phyloP scores from a whole-genome alignment of 2,888 invertebrate genomes.

The Chloromyia formosa region DNA sequence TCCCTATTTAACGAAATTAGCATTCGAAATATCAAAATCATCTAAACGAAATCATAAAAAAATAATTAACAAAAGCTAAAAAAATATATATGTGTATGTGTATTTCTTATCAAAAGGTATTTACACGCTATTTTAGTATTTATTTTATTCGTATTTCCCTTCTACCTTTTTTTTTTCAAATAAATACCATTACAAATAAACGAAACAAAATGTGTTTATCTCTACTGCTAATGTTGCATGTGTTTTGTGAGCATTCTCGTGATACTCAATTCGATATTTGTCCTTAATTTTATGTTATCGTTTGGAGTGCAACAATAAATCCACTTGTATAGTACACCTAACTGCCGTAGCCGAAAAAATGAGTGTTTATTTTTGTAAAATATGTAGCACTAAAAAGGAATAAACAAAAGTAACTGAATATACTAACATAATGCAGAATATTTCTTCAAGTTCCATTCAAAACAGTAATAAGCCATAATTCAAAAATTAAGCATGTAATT shows the following conservation, averaged over 20 bases:
- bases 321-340: conserved; percentile 23
- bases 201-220: background rate
- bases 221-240: background rate
- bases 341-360: conserved; percentile 41
- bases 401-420: background rate
- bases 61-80: background rate
- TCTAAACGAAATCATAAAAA: too few relatives aligned
- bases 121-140: background rate
- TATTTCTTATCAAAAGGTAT: conserved; percentile 1
- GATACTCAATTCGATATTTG: conserved; percentile 35
- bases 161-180: conserved; percentile 5
- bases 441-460: too few relatives aligned
- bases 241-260: conserved; percentile 4
- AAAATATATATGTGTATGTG: conserved; percentile 1
- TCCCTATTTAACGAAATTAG: background rate
- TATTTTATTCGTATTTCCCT: background rate
- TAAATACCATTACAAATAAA: background rate
- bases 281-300: background rate
- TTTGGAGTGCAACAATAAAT: conserved; percentile 10
- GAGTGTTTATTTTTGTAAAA: conserved; percentile 39
- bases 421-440: background rate
- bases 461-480: background rate
- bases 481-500: background rate
- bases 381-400: conserved; percentile 8
- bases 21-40: background rate